A percentile compares a stretch with the other conserved stretches of the same genome.
Evolutionary conservation across 2,888 invertebrate species (phyloP).

Genomic region (Corythucha ciliata): DNA sequence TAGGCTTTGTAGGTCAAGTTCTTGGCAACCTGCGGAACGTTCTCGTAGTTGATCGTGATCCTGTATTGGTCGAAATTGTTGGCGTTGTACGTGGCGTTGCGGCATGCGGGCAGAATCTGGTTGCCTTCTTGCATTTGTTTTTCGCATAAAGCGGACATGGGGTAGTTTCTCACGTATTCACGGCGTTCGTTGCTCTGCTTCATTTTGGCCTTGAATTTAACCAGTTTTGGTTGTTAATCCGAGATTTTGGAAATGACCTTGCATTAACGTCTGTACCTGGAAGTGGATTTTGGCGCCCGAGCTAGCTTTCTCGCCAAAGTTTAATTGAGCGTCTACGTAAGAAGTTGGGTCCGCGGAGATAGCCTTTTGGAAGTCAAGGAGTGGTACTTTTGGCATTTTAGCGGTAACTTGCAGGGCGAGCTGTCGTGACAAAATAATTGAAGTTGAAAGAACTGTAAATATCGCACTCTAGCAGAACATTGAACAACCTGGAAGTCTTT

Average conservation of each 20-base stretch:
- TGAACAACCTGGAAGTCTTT: constrained; percentile 16
- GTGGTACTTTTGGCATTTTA: constrained; percentile 45
- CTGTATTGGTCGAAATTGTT: constrained; percentile 48
- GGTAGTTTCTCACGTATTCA: constrained; percentile 45
- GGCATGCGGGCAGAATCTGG: constrained; percentile 50
- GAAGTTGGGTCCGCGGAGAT: constrained; percentile 23
- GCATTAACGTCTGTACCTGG: constrained; percentile 14
- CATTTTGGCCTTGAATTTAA: constrained; percentile 42
- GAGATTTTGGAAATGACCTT: too few relatives aligned
- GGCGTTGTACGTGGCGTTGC: constrained; percentile 47
- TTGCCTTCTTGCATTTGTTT: constrained; percentile 49
- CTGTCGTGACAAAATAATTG: constrained; percentile 6
- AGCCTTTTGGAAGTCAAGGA: constrained; percentile 31
- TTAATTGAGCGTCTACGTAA: constrained; percentile 22
- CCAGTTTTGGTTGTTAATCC: too few relatives aligned
- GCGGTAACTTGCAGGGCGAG: constrained; percentile 19
- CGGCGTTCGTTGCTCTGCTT: constrained; percentile 47
- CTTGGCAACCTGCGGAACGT: constrained; percentile 42
- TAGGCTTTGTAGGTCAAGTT: constrained; percentile 46
- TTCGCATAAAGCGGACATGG: constrained; percentile 45
- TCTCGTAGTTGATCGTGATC: constrained; percentile 46
- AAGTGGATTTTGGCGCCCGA: constrained; percentile 40
- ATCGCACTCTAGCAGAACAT: neutral
- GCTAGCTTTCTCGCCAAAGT: constrained; percentile 21
- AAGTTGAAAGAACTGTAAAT: too few relatives aligned